Base-by-base conservation (phyloP, 1,140 invertebrate species). In the Adoxophyes honmai region DNA sequence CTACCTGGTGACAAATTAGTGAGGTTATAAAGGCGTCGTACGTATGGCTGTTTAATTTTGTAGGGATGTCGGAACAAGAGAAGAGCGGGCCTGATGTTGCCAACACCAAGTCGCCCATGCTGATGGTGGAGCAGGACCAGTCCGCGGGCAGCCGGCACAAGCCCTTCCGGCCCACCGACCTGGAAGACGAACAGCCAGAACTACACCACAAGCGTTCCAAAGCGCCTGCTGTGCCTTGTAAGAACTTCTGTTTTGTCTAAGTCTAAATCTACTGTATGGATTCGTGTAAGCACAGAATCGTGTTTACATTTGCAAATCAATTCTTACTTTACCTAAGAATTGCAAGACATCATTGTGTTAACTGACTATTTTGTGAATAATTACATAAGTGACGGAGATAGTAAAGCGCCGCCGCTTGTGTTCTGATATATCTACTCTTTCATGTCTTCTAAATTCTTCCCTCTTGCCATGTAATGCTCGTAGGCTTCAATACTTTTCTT, bases 11-110 rank as follows among this genome's bases (percentile, higher is more conserved):
- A 70, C 55, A 74, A 78, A 74, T 73, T 70, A 67, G 58, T 59
- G 62, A 73, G 66, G 63, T 69, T 73, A 69, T 68, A 53, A 44
- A 36, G 55, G 59, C 59, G 9, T 58, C 57, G 11, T 54, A 71
- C 73, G 58, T 72, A 83, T 86, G 76, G 79, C 82, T 84, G 70
- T 37, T 78, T 81, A 63, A 77, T 54, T 62, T 67, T 56, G n/a
- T 65, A 55, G 37, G 39, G 59, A 86, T 86, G 83, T 81, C 83
- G 10, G 81, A 85, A 34, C 64, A 78, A 71, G 75, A 86, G 55
- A 79, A 78, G 55, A 70, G 65, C 38, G 66, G 57, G 10, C 55
- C 18, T 39, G 56, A 28, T 34, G 59, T 36, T 39, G 64, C 62
- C 8, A 54, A 54, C 15, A 60, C 66, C 2, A 28, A 28, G 21